Base-by-base conservation (phyloP, 92 coral and sea anemone genomes). In the Umimayanthus chanpuru region DNA sequence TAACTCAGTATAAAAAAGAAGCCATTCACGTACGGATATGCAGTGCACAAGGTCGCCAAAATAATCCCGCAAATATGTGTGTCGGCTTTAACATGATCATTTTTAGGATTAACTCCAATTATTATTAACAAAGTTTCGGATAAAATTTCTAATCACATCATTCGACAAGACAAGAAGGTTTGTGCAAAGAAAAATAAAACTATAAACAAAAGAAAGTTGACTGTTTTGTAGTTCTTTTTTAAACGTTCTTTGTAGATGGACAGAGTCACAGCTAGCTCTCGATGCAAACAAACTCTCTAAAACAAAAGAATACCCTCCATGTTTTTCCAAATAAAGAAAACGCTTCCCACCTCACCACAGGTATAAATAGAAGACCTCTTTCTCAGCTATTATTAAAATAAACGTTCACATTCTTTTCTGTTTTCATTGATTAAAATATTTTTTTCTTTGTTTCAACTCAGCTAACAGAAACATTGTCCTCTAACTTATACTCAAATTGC, bases 281-380 rank as follows among this genome's bases (percentile, higher is more conserved):
- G 76, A 28, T 28, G 30, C n/a, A 67, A 67, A 67, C 76, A 71
- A 28, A 28, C 76, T 71, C 76, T 71, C 73, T 71, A 40, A n/a
- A n/a, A 71, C 76, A 71, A 71, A 71, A 71, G 76, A 71, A 28
- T 2, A 1, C 76, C 78, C 38, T 71, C 76, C 1, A 12, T 7
- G 40, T 71, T 25, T 15, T 71, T 8, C 76, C 76, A 71, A 71
- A 71, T 71, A 71, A 25, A 40, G 76, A 25, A 25, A 71, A 25
- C 76, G 10, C 38, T 71, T 71, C 76, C 76, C 76, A 28, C 76
- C 76, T 71, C 76, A 28, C 76, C 38, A 71, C 76, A 71, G 74
- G 76, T 4, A 28, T 71, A 71, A 28, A 28, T 11, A 28, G 76
- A 5, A 71, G 5, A 0, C 76, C 76, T 71, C 76, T 71, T 61